These are phyloP conservation scores for Dastarcus helophoroides DNA, from an alignment of 2,888 invertebrate genomes.

Conservation along the genomic window DNA sequence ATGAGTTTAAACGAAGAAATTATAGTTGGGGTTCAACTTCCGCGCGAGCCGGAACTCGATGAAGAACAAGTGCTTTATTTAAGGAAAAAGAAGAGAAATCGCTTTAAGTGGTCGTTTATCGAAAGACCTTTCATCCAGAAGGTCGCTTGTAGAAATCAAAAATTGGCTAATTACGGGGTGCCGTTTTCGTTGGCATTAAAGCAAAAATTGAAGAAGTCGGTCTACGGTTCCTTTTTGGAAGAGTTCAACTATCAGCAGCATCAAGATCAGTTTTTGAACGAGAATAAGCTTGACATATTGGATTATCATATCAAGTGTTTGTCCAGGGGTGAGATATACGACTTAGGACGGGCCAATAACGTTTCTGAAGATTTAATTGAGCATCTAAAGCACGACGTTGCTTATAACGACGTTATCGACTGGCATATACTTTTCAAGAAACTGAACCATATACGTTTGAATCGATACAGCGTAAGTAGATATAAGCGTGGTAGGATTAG, in stretches of 20 bases:
- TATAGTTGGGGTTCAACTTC: too few relatives aligned
- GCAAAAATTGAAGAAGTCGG: conserved; percentile 16
- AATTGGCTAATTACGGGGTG: conserved; percentile 6
- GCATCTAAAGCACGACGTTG: not conserved
- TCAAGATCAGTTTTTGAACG: conserved; percentile 18
- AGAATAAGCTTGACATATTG: conserved; percentile 19
- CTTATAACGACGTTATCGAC: not conserved
- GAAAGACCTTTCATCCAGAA: not conserved
- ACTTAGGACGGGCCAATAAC: conserved; percentile 1
- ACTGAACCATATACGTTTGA: not conserved
- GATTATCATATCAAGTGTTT: conserved; percentile 12
- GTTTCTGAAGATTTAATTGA: conserved; percentile 2
- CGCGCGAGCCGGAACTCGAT: too few relatives aligned
- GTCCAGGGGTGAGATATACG: not conserved
- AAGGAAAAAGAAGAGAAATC: too few relatives aligned
- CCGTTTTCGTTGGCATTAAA: conserved; percentile 15
- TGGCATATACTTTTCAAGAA: not conserved
- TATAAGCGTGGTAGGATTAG: too few relatives aligned
- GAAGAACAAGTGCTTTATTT: too few relatives aligned
- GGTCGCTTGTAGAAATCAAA: not conserved
- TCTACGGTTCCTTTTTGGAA: conserved; percentile 22
- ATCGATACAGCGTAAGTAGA: not conserved
- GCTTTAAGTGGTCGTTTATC: conserved; percentile 1
- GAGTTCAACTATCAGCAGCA: conserved; percentile 20
- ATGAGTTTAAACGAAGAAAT: too few relatives aligned